Base-by-base conservation (phyloP, 2,113 vertebrate species). In the Agelaius tricolor region DNA sequence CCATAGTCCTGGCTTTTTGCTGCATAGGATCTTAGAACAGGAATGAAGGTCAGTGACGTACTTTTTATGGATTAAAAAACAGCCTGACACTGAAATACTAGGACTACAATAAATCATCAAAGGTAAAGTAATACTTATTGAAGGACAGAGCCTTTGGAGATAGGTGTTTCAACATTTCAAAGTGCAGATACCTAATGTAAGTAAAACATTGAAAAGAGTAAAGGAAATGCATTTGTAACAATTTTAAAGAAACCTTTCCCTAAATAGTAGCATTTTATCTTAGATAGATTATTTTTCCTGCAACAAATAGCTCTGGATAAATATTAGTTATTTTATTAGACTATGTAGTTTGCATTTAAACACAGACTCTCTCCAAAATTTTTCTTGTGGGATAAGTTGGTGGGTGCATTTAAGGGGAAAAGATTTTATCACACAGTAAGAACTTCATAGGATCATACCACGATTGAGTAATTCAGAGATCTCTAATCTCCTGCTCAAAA, bases 361-460 rank as follows among this genome's bases (percentile, higher is more conserved):
- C 10, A 47, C 15, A 75, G 15, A 30, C 26, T 33, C 13, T 51
- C 12, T 54, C 14, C 24, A 78, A 75, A 75, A 62, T 37, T 22
- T 28, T 69, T 20, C 2, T 77, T 0, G 0, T 35, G 18, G 65
- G 19, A 21, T 33, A 57, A 31, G 14, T 30, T 9, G 2, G 14
- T 46, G 22, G 2, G 14, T 46, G 22, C 3, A 44, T 73, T 81
- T 52, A 61, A 27, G 6, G 9, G 9, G 9, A 31, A 31, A 73
- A 23, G 10, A 22, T 18, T 39, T 74, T 67, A 49, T 31, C 10
- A 49, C 10, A 26, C 5, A 67, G 12, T 21, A 46, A 43, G n/a
- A 33, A 30, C 21, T 88, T 76, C 17, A 59, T 19, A 37, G 15
- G 5, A 72, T 55, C 31, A n/a, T 49, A 55, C 0, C 1, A 5